Conservation (phyloP, 1,140 invertebrate genomes). For the Maniola jurtina region DNA sequence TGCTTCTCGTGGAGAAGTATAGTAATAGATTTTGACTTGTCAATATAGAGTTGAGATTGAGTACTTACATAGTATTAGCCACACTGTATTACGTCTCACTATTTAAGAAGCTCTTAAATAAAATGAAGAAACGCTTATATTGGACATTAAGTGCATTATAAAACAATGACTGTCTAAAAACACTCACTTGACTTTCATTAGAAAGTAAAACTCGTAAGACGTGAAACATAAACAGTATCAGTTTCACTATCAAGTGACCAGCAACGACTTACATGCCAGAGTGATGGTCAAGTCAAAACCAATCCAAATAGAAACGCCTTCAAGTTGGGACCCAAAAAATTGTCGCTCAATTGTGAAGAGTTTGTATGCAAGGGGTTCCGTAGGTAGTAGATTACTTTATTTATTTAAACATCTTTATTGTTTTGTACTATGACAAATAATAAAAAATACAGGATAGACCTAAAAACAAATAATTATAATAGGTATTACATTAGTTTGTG, state of each 20-base stretch:
- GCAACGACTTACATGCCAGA: neutral
- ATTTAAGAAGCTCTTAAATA: neutral
- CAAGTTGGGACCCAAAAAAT: constrained; percentile 1
- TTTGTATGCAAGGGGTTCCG: neutral
- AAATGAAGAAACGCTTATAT: no score
- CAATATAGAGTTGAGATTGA: no score
- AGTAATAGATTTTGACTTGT: no score
- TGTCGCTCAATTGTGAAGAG: neutral
- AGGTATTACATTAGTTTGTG: no score
- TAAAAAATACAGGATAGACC: no score
- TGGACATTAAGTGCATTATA: neutral
- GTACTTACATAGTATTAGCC: no score
- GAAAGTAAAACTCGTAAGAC: constrained; percentile 1
- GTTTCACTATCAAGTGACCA: constrained; percentile 11
- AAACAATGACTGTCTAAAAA: neutral
- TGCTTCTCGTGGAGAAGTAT: no score
- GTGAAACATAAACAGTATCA: constrained; percentile 15
- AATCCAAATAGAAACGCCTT: constrained; percentile 9
- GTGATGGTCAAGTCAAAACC: constrained; percentile 7
- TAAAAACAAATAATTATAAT: no score
- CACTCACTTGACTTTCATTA: neutral
- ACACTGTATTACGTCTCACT: neutral
- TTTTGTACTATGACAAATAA: no score
- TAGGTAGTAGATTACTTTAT: no score
- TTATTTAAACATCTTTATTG: no score